Conservation (phyloP, 2,113 vertebrate genomes). For the Campylorhamphus procurvoides region DNA sequence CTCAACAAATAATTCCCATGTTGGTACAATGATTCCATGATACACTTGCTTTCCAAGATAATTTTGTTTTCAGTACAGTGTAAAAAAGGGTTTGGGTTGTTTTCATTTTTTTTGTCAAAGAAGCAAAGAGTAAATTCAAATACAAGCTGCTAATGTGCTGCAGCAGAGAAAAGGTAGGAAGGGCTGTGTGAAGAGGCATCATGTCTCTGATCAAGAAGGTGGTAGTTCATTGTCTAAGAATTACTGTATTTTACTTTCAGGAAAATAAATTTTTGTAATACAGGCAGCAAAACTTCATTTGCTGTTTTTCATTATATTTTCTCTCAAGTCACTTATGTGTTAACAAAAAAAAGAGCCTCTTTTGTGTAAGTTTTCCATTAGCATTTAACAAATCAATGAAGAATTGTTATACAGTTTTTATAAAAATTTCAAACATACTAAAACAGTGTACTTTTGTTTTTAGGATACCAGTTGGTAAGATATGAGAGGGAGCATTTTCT, state of each 20-base stretch:
- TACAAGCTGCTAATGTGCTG: not conserved
- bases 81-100: not conserved
- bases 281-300: not conserved
- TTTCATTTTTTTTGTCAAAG: not conserved
- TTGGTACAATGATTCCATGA: not conserved
- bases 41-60: not conserved
- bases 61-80: not conserved
- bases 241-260: not conserved
- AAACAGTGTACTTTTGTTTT: conserved; percentile 23
- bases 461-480: conserved; percentile 85
- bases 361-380: not conserved
- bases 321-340: not conserved
- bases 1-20: not conserved
- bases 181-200: not conserved
- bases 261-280: not conserved
- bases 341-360: not conserved
- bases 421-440: not conserved
- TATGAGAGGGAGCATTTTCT: conserved; percentile 90
- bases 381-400: not conserved
- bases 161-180: not conserved
- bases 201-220: not conserved
- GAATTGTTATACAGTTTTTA: not conserved
- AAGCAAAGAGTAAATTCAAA: not conserved
- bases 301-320: not conserved
- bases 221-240: not conserved